Conservation (phyloP, 2,113 vertebrate genomes). For the Aplodontia rufa region DNA sequence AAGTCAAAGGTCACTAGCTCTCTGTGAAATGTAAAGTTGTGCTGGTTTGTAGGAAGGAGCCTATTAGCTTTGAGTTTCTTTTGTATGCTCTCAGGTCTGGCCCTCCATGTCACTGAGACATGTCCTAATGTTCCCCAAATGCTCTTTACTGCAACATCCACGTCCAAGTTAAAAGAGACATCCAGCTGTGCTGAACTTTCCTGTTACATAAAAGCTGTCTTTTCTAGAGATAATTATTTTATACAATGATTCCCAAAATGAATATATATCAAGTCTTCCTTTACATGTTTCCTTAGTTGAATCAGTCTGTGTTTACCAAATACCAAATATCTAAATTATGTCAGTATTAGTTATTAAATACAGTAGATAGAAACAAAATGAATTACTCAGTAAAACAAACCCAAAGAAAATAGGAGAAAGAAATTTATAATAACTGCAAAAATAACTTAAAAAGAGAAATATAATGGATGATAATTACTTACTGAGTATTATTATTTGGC, state of each 20-base stretch:
- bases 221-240: conserved; percentile 64
- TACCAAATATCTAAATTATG: background rate
- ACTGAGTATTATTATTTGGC: background rate
- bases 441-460: conserved; percentile 18
- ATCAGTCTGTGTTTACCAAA: background rate
- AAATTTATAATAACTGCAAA: background rate
- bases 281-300: background rate
- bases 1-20: background rate
- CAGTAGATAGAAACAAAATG: background rate
- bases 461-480: background rate
- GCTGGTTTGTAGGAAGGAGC: background rate
- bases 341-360: background rate
- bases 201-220: conserved; percentile 14
- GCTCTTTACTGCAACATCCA: conserved; percentile 59
- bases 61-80: conserved; percentile 6
- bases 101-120: conserved; percentile 24
- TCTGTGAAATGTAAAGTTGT: background rate
- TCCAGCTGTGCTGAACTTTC: conserved; percentile 28
- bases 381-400: background rate
- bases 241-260: conserved; percentile 13
- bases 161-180: conserved; percentile 69
- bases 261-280: background rate
- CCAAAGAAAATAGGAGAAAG: background rate
- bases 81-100: conserved; percentile 38
- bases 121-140: conserved; percentile 39